These are phyloP conservation scores for Mesembrinibis cayennensis DNA, from an alignment of 2,113 vertebrate species.

Conservation along the genomic window DNA sequence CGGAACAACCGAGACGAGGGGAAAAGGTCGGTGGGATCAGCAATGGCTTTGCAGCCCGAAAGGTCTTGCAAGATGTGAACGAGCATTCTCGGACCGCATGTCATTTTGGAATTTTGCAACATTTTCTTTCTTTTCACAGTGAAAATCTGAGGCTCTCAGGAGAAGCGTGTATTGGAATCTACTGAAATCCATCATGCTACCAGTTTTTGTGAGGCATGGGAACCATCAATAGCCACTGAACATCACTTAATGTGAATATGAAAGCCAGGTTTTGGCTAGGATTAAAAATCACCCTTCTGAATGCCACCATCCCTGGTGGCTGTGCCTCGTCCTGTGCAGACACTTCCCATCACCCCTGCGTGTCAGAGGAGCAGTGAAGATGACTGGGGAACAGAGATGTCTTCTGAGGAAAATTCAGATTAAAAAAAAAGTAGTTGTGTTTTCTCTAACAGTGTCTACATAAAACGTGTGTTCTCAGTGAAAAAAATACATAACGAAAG, in stretches of 20 bases:
- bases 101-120: background rate
- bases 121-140: background rate
- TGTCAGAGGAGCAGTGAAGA: background rate
- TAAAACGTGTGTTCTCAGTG: background rate
- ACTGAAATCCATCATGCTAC: background rate
- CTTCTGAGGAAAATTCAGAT: background rate
- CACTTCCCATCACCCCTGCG: too few relatives aligned
- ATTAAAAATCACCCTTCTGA: background rate
- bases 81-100: accelerated
- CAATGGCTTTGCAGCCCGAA: background rate
- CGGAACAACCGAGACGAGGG: background rate
- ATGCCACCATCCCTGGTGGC: background rate
- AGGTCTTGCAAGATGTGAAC: background rate
- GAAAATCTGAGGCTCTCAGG: background rate
- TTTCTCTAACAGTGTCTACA: background rate
- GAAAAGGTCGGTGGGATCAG: background rate
- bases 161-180: background rate
- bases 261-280: background rate
- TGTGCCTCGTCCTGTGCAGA: background rate
- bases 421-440: background rate
- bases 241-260: background rate
- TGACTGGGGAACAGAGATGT: background rate
- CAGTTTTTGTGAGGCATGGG: accelerated
- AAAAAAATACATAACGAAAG: background rate
- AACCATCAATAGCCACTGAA: background rate